A percentile compares a stretch with the other conserved stretches of the same genome.
phyloP scores from a whole-genome alignment of 2,113 vertebrate genomes.

The Pachycephala philippinensis region DNA sequence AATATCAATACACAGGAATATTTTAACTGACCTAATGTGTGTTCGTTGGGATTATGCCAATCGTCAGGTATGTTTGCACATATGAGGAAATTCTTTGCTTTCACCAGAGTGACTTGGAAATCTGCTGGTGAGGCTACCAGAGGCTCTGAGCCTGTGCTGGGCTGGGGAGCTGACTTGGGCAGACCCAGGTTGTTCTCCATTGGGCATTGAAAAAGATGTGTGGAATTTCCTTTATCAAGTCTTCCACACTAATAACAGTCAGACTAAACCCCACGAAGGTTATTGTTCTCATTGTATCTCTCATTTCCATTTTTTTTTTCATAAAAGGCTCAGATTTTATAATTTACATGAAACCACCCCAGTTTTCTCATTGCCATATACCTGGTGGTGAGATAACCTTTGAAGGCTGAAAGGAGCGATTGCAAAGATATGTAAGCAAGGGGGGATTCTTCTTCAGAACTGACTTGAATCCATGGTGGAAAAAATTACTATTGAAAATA shows the following conservation, averaged over 20 bases:
- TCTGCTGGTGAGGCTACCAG: neutral
- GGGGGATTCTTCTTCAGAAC: neutral
- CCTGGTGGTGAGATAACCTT: neutral
- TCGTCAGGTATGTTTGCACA: conserved; percentile 38
- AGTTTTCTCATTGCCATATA: neutral
- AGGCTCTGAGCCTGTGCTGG: neutral
- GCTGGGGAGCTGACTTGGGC: neutral
- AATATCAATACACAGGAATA: conserved; percentile 42
- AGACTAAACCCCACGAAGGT: neutral
- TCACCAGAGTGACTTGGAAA: conserved; percentile 15
- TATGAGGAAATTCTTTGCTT: conserved; percentile 35
- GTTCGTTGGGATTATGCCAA: conserved; percentile 40
- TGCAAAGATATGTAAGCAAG: neutral
- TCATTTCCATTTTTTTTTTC: neutral
- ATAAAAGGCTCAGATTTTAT: neutral
- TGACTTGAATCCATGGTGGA: neutral
- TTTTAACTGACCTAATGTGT: conserved; percentile 58
- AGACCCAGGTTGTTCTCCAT: accelerated
- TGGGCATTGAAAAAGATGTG: neutral
- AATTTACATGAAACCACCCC: neutral
- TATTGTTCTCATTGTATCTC: neutral
- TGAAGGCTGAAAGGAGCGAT: neutral
- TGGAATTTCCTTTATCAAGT: neutral
- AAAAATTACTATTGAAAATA: neutral
- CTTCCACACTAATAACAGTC: neutral